Evolutionary conservation across 2,888 invertebrate genomes (phyloP), one percentile per base, ranked within the genome.

Genomic region (Scaptomyza flava): DNA sequence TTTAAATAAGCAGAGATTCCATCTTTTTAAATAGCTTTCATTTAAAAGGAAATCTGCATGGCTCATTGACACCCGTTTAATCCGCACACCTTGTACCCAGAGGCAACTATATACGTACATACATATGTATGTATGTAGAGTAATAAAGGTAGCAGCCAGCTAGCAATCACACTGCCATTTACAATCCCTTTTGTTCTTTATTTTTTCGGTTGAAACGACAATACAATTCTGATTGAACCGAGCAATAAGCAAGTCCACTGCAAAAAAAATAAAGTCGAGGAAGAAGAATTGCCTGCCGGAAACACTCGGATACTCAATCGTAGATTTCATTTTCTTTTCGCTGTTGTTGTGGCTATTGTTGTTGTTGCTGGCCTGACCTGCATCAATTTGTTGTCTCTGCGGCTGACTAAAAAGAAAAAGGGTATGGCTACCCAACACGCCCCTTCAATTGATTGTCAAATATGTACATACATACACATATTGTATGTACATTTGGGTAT

Each of bases 201-300:
- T 2, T 9, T 11, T 23, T 20, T 23, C 8, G 20, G 12, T 20
- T 11, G 34, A 3, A 31, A 41, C 43, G 77, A 76, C 77, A 77
- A 77, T 79, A 68, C 61, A 64, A 62, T 65, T 71, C 64, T 79
- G 77, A 77, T 77, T 79, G 79, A 75, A 58, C 57, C 31, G 38
- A 51, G 77, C 77, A 72, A 72, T 72, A 74, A 77, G 77, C 17
- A 42, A n/a, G 45, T 30, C 9, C 34, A 41, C 30, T n/a, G 36
- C 9, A 50, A 42, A 34, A 38, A 14, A 33, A 14, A 41, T 12
- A 38, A 31, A 27, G 30, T 23, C 12, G 31, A 62, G 52, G 47
- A 51, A 63, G 27, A 56, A 63, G 36, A 61, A 77, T 69, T 72
- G 77, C 47, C 72, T 60, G 72, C 52, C 74, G 74, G 68, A 63